Evolutionary conservation across 2,888 invertebrate species (phyloP), one percentile per base, ranked within the genome.

Genomic region (Eudemis profundana): DNA sequence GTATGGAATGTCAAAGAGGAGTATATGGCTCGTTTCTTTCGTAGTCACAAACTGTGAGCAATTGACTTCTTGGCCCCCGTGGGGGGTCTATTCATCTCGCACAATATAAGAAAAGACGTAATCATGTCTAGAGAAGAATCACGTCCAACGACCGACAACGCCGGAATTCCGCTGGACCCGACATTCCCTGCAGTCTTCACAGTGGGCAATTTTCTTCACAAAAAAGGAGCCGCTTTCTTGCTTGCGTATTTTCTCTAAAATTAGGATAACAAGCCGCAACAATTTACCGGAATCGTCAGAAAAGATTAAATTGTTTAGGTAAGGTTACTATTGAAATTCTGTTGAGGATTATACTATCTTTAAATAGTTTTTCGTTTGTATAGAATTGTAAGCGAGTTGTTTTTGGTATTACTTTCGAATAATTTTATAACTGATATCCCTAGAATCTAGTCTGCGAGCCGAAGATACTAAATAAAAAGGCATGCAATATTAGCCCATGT

Each of bases 31-130:
- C 73, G 71, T 72, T 79, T 74, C 73, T 71, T 71, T 59, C 69
- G 59, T 59, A 77, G 78, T 83, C 85, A 84, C 85, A 85, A 83
- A 78, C 80, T 73, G 74, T 74, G 74, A 79, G 79, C 84, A 84
- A 86, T 85, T 85, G 83, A 85, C 83, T 86, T 79, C 78, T 81
- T 79, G 81, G 81, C 79, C 78, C 73, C 73, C 73, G 71, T 77
- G 74, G 75, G 69, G 72, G 76, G 73, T 78, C 84, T 77, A 88
- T 89, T 89, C 87, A 88, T 82, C 79, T 79, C 78, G 68, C 78
- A 87, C 87, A 88, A 86, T 88, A 83, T 88, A 88, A 87, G 85
- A 87, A 88, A 88, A 88, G 87, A 80, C 82, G 87, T 86, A 90
- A 90, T 86, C 84, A 84, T 86, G 85, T 81, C 87, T 82, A 74